phyloP scores from a whole-genome alignment of 2,113 vertebrate genomes.

The Leuciscus idus region DNA sequence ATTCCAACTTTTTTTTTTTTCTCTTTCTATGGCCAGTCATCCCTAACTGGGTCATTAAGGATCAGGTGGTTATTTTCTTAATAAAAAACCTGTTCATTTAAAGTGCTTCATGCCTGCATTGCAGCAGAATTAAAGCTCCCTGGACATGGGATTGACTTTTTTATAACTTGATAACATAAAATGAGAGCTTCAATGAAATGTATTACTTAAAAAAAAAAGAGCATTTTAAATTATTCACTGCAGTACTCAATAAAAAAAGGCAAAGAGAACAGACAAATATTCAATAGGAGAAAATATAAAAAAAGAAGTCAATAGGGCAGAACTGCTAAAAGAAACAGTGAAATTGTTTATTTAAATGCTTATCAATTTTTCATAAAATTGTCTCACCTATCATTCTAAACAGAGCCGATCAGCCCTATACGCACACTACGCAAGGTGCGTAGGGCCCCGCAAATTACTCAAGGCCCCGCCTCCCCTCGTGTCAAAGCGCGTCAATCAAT shows the following conservation, averaged over 20 bases:
- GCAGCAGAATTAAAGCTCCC: constrained; percentile 43
- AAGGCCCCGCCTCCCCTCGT: no score
- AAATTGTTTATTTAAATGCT: constrained; percentile 23
- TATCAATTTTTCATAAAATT: neutral
- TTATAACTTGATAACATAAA: constrained; percentile 42
- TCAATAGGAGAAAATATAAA: constrained; percentile 4
- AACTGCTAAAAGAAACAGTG: neutral
- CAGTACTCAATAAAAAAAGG: constrained; percentile 15
- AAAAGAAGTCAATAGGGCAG: constrained; percentile 23
- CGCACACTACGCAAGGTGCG: no score
- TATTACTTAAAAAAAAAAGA: constrained; percentile 38
- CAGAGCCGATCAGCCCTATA: no score
- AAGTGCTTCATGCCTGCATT: constrained; percentile 39
- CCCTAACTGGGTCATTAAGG: constrained; percentile 41
- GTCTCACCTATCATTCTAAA: neutral
- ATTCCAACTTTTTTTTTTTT: neutral
- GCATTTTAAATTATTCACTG: constrained; percentile 49
- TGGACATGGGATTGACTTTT: constrained; percentile 15
- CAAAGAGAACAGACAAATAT: neutral
- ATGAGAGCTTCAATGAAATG: constrained; percentile 46
- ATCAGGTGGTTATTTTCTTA: constrained; percentile 43
- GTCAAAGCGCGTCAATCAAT: no score
- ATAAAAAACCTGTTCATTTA: constrained; percentile 43
- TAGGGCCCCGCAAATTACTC: no score
- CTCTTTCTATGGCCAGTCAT: neutral